These are phyloP conservation scores for Pecten maximus DNA, from an alignment of 2,888 invertebrate species.

Conservation along the genomic window DNA sequence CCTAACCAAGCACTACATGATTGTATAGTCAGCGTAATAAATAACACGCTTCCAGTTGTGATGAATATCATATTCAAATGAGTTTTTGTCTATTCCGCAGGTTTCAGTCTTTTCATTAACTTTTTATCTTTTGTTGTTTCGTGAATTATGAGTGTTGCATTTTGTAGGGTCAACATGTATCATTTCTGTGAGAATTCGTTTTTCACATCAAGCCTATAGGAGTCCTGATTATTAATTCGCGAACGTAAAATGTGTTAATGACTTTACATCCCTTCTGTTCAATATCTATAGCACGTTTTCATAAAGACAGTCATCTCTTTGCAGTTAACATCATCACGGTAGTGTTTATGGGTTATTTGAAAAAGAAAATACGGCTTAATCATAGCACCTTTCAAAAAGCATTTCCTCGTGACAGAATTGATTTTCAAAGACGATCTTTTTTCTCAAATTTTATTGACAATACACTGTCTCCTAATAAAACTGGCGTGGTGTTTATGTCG, in stretches of 20 bases:
- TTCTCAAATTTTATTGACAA: slow-evolving; percentile 23
- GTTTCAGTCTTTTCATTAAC: not conserved
- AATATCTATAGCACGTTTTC: slow-evolving; percentile 16
- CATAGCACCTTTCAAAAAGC: not conserved
- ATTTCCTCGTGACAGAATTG: slow-evolving; percentile 3
- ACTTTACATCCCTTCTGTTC: slow-evolving; percentile 35
- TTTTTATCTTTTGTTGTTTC: slow-evolving; percentile 13
- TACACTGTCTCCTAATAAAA: not conserved
- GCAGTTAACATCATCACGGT: slow-evolving; percentile 7
- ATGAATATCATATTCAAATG: slow-evolving; percentile 18
- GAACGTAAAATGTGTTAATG: slow-evolving; percentile 13
- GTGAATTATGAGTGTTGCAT: not conserved
- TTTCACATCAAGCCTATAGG: not conserved
- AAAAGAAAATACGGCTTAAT: not conserved
- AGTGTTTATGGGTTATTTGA: slow-evolving; percentile 21
- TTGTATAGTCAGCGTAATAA: not conserved
- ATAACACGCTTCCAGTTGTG: slow-evolving; percentile 12
- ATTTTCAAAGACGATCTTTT: slow-evolving; percentile 16
- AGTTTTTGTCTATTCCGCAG: not conserved
- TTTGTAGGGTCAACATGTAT: not conserved
- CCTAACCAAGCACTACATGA: not conserved
- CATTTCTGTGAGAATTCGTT: not conserved
- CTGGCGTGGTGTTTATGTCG: slow-evolving; percentile 4
- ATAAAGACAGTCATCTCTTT: slow-evolving; percentile 30
- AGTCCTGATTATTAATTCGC: slow-evolving; percentile 23